phyloP scores from a whole-genome alignment of 2,113 vertebrate genomes.

The Hemiprocne comata region DNA sequence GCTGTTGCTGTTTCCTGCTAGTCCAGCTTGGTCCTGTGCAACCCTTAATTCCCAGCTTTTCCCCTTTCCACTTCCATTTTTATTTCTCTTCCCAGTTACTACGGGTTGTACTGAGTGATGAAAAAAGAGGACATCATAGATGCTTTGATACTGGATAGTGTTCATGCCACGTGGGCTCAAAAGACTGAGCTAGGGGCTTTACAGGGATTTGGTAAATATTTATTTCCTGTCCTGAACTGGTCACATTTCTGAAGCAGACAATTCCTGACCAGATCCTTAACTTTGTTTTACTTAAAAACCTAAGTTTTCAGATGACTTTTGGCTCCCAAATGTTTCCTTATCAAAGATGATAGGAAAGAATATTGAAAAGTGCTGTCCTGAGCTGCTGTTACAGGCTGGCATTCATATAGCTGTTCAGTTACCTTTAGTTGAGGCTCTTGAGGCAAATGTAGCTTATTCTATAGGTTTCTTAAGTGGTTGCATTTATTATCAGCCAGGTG shows the following conservation, averaged over 20 bases:
- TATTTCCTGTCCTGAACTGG: neutral
- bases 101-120: neutral
- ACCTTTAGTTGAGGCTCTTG: neutral
- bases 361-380: neutral
- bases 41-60: neutral
- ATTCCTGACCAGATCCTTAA: neutral
- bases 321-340: neutral
- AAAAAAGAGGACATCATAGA: rapidly evolving
- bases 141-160: neutral
- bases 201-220: neutral
- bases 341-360: neutral
- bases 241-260: neutral
- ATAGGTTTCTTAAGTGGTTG: neutral
- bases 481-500: conserved; percentile 41
- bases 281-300: neutral
- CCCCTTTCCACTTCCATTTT: neutral
- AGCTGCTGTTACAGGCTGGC: neutral
- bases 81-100: neutral
- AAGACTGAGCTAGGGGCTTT: neutral
- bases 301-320: neutral
- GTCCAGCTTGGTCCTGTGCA: neutral
- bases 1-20: neutral
- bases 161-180: neutral
- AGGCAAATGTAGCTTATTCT: neutral
- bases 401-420: neutral